Base-by-base conservation (phyloP, 2,888 invertebrate genomes). In the Oconnorella tubifera region DNA sequence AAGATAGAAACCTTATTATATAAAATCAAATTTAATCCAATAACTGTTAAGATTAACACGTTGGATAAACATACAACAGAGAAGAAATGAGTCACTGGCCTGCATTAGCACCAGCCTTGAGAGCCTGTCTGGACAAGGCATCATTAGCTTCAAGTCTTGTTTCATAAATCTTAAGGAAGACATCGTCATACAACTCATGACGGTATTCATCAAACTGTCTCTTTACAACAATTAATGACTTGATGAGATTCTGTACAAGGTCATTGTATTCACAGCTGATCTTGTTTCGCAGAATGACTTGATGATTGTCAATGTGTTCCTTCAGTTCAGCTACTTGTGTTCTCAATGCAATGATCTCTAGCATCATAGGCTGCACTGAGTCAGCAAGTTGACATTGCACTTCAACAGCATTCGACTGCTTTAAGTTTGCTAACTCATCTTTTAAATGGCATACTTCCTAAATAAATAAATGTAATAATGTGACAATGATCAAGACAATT, bases 331-430 rank as follows among this genome's bases (percentile, higher is more conserved):
- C 70, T 19, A 80, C 73, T 70, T 80, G 79, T 28, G 78, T 78
- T 61, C 81, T 57, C 60, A 81, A 69, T 2, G 81, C 80, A 25
- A 78, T 80, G 56, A 81, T 75, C 70, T 81, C 71, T 55, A 71
- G 27, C 63, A 82, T 69, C 1, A 82, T 71, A 61, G 77, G 77
- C 68, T 80, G 77, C 25, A 75, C 76, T 53, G 76, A 73, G 63
- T 78, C 76, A 10, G 80, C 81, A 65, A 81, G 70, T 62, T 78
- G 73, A 67, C 77, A 80, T 69, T 82, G 79, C 2, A 81, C 80
- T 56, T 78, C 79, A 23, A 79, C 77, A 62, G 69, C 68, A 10
- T 72, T 71, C 63, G 76, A 74, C 53, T 72, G 70, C 62, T 77
- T 75, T 19, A 73, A 68, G 6, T 67, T 63, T 56, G 74, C 73